Conservation (phyloP, 2,113 vertebrate species). For the Amia ocellicauda region DNA sequence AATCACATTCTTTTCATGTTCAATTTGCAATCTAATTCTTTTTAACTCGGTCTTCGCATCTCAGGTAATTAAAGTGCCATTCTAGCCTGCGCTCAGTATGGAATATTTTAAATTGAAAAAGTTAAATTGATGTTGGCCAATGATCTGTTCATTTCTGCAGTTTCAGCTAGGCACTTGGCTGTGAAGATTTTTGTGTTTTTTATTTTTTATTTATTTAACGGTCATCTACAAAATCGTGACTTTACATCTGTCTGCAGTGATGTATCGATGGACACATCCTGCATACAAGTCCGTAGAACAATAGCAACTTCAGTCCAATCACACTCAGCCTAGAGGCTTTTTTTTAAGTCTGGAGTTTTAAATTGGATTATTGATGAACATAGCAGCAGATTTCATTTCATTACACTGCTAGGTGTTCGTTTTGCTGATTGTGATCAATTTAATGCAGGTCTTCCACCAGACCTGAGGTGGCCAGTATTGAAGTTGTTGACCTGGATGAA, state of each 20-base stretch:
- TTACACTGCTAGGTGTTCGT: too few species aligned
- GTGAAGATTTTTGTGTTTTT: not conserved
- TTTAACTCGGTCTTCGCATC: not conserved
- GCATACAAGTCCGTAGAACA: too few species aligned
- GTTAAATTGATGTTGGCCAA: not conserved
- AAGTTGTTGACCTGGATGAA: conserved; percentile 59
- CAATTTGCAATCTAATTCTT: not conserved
- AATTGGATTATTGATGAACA: too few species aligned
- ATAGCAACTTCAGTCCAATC: too few species aligned
- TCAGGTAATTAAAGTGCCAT: not conserved
- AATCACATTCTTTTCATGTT: not conserved
- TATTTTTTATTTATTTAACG: not conserved
- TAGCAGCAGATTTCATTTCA: too few species aligned
- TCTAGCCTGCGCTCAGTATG: not conserved
- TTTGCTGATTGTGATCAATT: not conserved
- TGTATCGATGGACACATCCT: too few species aligned
- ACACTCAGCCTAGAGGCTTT: too few species aligned
- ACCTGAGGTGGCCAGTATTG: conserved; percentile 88
- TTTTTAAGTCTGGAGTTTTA: not conserved
- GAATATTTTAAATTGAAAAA: not conserved
- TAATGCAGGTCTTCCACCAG: conserved; percentile 80
- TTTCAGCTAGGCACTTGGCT: too few species aligned
- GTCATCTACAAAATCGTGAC: not conserved
- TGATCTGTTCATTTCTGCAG: not conserved
- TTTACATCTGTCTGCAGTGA: too few species aligned